phyloP scores from a whole-genome alignment of 2,113 vertebrate species.

The Erythrolamprus reginae region DNA sequence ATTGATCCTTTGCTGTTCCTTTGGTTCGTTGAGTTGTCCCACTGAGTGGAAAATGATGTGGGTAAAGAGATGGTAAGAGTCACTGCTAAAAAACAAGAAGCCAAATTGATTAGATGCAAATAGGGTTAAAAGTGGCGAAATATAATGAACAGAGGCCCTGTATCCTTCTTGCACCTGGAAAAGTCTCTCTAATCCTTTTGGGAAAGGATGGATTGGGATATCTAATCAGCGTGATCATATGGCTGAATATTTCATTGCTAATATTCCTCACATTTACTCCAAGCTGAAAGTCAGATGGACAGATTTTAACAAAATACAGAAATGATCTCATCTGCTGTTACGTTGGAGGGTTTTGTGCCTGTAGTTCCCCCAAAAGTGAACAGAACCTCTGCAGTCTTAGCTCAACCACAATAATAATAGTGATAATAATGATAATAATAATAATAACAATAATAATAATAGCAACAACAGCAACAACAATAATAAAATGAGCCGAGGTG shows the following conservation, averaged over 20 bases:
- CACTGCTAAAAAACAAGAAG: not conserved
- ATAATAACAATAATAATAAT: no score
- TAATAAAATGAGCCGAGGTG: no score
- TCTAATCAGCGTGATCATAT: not conserved
- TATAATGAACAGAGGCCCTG: not conserved
- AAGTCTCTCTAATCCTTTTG: not conserved
- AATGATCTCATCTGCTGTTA: not conserved
- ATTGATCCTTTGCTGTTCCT: not conserved
- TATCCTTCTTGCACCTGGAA: not conserved
- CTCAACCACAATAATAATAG: no score
- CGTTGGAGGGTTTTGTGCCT: not conserved
- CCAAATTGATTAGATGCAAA: not conserved
- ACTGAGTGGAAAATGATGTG: not conserved
- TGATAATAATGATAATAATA: no score
- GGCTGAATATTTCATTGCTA: not conserved
- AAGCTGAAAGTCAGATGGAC: not conserved
- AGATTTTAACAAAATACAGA: not conserved
- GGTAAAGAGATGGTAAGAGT: not conserved
- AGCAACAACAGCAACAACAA: no score
- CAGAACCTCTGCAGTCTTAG: not conserved
- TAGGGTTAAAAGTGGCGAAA: not conserved
- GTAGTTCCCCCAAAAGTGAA: not conserved
- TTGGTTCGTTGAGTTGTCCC: not conserved
- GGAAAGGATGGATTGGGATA: not conserved
- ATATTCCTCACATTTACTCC: not conserved